These are phyloP conservation scores for Artemisiospiza belli DNA, from an alignment of 2,113 vertebrate genomes.

Conservation along the genomic window DNA sequence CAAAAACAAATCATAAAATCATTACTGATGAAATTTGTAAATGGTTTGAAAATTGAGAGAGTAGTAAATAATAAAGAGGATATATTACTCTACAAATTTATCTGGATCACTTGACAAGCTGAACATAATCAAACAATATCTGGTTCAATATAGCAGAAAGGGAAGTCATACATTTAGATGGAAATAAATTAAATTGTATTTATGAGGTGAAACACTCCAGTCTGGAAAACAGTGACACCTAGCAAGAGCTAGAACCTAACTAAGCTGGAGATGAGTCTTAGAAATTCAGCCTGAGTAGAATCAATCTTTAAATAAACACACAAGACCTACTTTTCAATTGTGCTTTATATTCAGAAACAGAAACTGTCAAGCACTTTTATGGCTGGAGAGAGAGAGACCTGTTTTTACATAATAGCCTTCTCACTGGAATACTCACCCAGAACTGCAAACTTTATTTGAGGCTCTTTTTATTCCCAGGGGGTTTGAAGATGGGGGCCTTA, in stretches of 20 bases:
- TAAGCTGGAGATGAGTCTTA: not conserved
- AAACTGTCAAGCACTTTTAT: not conserved
- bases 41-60: not conserved
- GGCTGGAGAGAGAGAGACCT: not conserved
- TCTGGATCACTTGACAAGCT: not conserved
- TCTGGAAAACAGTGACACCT: not conserved
- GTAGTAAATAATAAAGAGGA: not conserved
- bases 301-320: not conserved
- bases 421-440: not conserved
- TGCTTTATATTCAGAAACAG: not conserved
- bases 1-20: not conserved
- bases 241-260: not conserved
- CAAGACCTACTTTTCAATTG: not conserved
- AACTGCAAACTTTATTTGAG: not conserved
- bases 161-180: not conserved
- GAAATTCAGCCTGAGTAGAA: not conserved
- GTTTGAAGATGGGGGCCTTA: not conserved
- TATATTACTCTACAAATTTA: not conserved
- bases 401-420: accelerated
- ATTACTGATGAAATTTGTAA: not conserved
- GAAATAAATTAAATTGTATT: not conserved
- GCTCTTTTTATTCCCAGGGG: not conserved
- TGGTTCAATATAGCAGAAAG: not conserved
- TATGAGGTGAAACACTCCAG: not conserved
- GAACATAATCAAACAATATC: not conserved